Conservation (phyloP, 1,140 invertebrate species). For the Phocides pigmalion region DNA sequence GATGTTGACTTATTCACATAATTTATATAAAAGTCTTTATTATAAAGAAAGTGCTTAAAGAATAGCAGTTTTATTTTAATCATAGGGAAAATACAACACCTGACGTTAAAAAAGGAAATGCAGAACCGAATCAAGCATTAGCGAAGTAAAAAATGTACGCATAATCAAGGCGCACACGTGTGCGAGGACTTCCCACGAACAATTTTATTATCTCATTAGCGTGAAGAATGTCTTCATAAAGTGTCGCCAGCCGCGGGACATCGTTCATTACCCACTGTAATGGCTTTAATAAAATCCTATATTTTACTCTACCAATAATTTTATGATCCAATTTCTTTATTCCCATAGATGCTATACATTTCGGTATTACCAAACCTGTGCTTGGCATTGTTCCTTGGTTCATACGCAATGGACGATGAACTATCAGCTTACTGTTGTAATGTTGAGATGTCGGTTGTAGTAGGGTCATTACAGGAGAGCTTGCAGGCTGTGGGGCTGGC, state of each 20-base stretch:
- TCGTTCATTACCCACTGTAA: slow-evolving; percentile 74
- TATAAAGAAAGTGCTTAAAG: not conserved
- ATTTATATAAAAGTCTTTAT: not conserved
- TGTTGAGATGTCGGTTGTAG: slow-evolving; percentile 4
- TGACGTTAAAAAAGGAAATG: slow-evolving; percentile 20
- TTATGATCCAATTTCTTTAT: slow-evolving; percentile 9
- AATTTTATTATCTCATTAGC: slow-evolving; percentile 79
- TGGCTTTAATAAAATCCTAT: slow-evolving; percentile 73
- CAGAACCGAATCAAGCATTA: slow-evolving; percentile 14
- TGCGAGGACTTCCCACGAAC: slow-evolving; percentile 65
- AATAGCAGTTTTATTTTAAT: not conserved
- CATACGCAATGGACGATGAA: slow-evolving; percentile 36
- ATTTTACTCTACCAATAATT: slow-evolving; percentile 38
- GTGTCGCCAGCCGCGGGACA: slow-evolving; percentile 74
- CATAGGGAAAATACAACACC: slow-evolving; percentile 13
- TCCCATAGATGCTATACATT: slow-evolving; percentile 32
- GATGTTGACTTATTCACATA: not conserved
- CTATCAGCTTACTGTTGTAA: not conserved
- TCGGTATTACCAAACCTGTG: slow-evolving; percentile 17
- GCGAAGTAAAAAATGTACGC: slow-evolving; percentile 37
- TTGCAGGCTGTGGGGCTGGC: slow-evolving; percentile 47
- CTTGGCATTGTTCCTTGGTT: not conserved
- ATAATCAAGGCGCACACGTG: slow-evolving; percentile 51
- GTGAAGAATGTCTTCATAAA: slow-evolving; percentile 77
- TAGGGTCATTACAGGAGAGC: slow-evolving; percentile 50